Conservation (phyloP, 2,113 vertebrate species). For the Hiodon tergisus region DNA sequence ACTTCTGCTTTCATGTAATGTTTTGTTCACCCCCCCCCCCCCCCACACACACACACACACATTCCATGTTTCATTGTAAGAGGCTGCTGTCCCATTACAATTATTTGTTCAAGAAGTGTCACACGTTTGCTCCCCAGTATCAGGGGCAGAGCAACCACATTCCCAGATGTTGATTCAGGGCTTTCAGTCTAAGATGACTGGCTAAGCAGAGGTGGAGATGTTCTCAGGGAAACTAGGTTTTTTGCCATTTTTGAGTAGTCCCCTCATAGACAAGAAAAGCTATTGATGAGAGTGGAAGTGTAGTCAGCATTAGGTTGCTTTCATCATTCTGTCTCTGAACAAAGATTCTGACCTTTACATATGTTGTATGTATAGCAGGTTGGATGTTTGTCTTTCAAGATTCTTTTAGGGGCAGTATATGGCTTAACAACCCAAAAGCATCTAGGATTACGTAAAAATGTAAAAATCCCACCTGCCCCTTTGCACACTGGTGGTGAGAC, state of each 20-base stretch:
- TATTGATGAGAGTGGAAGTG: background rate
- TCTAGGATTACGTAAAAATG: background rate
- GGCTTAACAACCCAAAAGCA: no score
- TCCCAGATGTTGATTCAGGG: slow-evolving; percentile 65
- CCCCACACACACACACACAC: no score
- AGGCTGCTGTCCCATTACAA: slow-evolving; percentile 51
- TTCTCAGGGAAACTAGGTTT: slow-evolving; percentile 13
- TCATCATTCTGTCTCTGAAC: background rate
- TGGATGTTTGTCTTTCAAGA: no score
- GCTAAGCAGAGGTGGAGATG: slow-evolving; percentile 21
- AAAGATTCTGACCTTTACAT: background rate
- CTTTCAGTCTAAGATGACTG: slow-evolving; percentile 30
- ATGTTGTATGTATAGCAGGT: background rate
- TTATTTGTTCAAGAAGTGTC: slow-evolving; percentile 39
- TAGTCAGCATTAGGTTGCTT: background rate
- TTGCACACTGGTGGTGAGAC: slow-evolving; percentile 29
- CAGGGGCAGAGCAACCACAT: no score
- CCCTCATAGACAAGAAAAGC: no score
- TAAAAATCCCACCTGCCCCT: slow-evolving; percentile 24
- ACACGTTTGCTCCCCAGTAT: slow-evolving; percentile 26
- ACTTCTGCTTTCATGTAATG: background rate
- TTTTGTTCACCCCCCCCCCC: background rate
- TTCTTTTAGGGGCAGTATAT: no score
- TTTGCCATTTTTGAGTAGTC: background rate
- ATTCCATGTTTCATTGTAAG: slow-evolving; percentile 43